Evolutionary conservation across 2,797 vertebrate genomes (phyloP), one percentile per base, ranked within the genome.

Genomic region (Numenius phaeopus): DNA sequence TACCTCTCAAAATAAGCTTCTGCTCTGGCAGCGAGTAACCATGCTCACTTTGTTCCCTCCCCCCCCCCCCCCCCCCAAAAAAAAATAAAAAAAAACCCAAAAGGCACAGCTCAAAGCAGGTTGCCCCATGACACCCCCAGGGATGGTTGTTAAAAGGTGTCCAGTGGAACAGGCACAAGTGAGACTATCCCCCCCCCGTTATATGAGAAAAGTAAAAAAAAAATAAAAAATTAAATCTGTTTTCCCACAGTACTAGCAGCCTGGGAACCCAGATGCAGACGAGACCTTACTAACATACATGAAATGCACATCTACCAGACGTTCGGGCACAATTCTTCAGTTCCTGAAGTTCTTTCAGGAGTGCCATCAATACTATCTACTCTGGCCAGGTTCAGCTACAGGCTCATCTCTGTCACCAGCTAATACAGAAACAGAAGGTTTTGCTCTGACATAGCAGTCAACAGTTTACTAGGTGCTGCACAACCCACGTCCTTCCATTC

Each of bases 161-260:
- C 39, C 39, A 59, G 4, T 0, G 39, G 22, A 46, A 77, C 9
- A n/a, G 39, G 7, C 20, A 66, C 54, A 65, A 32, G 3, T 29
- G 24, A 92, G 44, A 58, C 40, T 20, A 46, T 16, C 4, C 5
- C 15, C 8, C 7, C 34, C 7, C 17, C 3, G 13, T 24, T 11
- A 72, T 1, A 55, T 8, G 15, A 21, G n/a, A 72, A 0, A 37
- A 7, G 7, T 29, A 1, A 5, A 42, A 55, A 64, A n/a, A 30
- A 27, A 52, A 66, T 54, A 70, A 5, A 29, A 32, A 29, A 8
- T 20, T 7, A 8, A 30, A 27, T 2, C 42, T 37, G 3, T 14
- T 87, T 81, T 39, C 32, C 17, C 19, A 47, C 11, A 58, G 32
- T 23, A 50, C 24, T 12, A 64, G 42, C 39, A 73, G 42, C 14